These are phyloP conservation scores for Cotesia typhae DNA, from an alignment of 1,140 invertebrate genomes.

Conservation along the genomic window DNA sequence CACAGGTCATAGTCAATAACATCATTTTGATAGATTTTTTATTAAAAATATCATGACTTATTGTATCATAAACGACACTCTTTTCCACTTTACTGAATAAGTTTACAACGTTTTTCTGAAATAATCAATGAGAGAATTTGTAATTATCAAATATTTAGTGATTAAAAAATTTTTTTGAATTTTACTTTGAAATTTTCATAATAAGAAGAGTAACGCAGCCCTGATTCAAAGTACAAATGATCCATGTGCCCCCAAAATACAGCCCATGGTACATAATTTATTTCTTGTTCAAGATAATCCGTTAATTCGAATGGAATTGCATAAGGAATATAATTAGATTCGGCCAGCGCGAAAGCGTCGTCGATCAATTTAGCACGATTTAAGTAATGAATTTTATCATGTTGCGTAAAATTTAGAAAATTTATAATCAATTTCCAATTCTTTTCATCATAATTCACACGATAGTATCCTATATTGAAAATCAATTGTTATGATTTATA, in stretches of 20 bases:
- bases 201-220: slow-evolving; percentile 43
- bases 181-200: slow-evolving; percentile 31
- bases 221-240: slow-evolving; percentile 60
- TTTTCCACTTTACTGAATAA: slow-evolving; percentile 16
- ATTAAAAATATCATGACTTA: slow-evolving; percentile 67
- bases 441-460: slow-evolving; percentile 69
- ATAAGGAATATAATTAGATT: slow-evolving; percentile 66
- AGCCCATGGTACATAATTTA: slow-evolving; percentile 74
- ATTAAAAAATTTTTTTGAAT: too few relatives aligned
- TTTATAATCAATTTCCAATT: slow-evolving; percentile 68
- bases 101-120: slow-evolving; percentile 16
- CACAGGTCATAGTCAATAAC: slow-evolving; percentile 72
- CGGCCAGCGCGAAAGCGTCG: slow-evolving; percentile 76
- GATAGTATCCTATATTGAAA: slow-evolving; percentile 67
- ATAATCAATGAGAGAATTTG: background rate
- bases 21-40: slow-evolving; percentile 71
- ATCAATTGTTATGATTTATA: too few relatives aligned
- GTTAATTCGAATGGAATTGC: slow-evolving; percentile 67
- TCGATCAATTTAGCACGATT: slow-evolving; percentile 83
- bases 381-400: slow-evolving; percentile 69
- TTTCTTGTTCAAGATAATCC: slow-evolving; percentile 70
- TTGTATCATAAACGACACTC: slow-evolving; percentile 24
- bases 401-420: slow-evolving; percentile 58
- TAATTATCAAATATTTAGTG: too few relatives aligned
- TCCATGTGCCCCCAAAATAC: slow-evolving; percentile 69